Evolutionary conservation across 2,797 vertebrate species (phyloP), one percentile per base, ranked within the genome.

Genomic region (Hydrophis major): DNA sequence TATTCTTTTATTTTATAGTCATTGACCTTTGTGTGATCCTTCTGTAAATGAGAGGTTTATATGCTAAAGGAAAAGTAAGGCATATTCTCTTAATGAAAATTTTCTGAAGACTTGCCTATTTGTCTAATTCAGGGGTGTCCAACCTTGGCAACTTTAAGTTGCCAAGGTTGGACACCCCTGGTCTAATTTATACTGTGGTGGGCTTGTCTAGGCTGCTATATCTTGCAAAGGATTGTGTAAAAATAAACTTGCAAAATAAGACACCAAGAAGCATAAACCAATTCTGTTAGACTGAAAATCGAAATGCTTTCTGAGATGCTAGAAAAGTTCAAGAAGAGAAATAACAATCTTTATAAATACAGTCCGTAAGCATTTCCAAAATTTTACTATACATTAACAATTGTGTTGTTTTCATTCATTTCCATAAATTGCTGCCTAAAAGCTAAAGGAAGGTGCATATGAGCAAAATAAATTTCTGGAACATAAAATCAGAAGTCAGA

Each of bases 181-280:
- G 94, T 91, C 78, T 97, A 96, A 97, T 97, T 97, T 97, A 96
- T 97, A 97, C 97, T 93, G 86, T 95, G 97, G 97, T 97, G 95
- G 93, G 20, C 92, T 92, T 96, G 93, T 95, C 87, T 96, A 93
- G 95, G 94, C 90, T 93, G 88, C 89, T 92, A 94, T 95, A 96
- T 95, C 66, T 95, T 93, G 93, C 91, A 95, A 94, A 96, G 96
- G 93, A 95, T 88, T 95, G 93, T 95, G 95, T 89, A 95, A 97
- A 91, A 94, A 92, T 90, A 94, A 88, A 95, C 91, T 93, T 94
- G 95, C 94, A 95, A 94, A 92, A 95, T 83, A 95, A 95, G 89
- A 93, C 91, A 93, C 92, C 92, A 66, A 95, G 91, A 95, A 94
- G 66, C 16, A 97, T 93, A 27, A 66, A 14, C 89, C 8, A 3